Evolutionary conservation across 23 tunicate genomes (phyloP), one percentile per base, ranked within the genome.

Genomic region (Oikopleura dioica): DNA sequence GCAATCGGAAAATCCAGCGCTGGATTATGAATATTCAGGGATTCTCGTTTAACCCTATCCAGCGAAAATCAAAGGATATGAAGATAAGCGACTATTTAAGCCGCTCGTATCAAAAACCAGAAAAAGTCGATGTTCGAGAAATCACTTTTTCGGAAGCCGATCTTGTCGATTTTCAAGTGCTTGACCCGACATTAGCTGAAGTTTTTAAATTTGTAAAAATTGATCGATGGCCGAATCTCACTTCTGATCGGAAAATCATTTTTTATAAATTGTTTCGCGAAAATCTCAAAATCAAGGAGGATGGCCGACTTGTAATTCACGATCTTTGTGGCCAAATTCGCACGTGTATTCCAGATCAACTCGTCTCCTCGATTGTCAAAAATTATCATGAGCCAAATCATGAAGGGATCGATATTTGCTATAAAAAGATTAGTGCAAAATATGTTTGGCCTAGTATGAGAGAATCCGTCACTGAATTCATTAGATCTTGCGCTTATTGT

Each of bases 401-500:
- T n/a, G n/a, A n/a, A n/a, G n/a, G n/a, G n/a, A n/a, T n/a, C n/a
- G n/a, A n/a, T n/a, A n/a, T n/a, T n/a, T n/a, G n/a, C n/a, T n/a
- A n/a, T n/a, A n/a, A n/a, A n/a, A n/a, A n/a, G n/a, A n/a, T n/a
- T n/a, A n/a, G n/a, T n/a, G n/a, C 32, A 21, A 21, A 21, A 23
- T 63, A 63, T 28, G 16, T 21, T 28, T 63, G 72, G 72, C 72
- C 72, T 2, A 28, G 33, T 28, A 21, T 63, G 33, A 21, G 30
- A 21, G 33, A 63, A 28, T 23, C 16, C 33, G 72, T 63, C 72
- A 63, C 16, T 2, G 30, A 24, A 28, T 63, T 12, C 33, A 63
- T 63, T 2, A 63, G 33, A 63, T 63, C 72, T 23, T 63, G 72
- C 72, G 30, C 16, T 63, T 2, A 63, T 28, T 63, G 72, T 63